A percentile compares a stretch with the other conserved stretches of the same genome.
Evolutionary conservation across 1,140 invertebrate species (phyloP).

Genomic region (Holcopasites calliopsidis): DNA sequence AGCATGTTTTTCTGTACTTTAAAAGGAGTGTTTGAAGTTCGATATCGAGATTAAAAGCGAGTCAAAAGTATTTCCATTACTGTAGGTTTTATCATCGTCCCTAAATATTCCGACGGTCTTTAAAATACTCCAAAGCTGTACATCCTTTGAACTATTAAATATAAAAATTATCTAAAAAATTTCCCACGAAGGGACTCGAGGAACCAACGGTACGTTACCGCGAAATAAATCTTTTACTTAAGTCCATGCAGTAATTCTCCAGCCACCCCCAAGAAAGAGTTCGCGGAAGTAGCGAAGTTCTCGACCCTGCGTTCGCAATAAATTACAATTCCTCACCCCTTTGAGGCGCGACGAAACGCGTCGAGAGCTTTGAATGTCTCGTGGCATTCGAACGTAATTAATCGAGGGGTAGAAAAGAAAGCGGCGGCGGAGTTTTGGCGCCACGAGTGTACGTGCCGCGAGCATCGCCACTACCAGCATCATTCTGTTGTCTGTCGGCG

Average conservation of each 20-base stretch:
- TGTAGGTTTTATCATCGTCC: too few species aligned
- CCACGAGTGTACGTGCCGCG: constrained; percentile 3
- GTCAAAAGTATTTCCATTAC: too few species aligned
- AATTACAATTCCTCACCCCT: not conserved
- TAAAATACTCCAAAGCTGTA: too few species aligned
- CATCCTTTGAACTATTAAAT: too few species aligned
- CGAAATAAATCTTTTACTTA: too few species aligned
- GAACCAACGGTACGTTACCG: too few species aligned
- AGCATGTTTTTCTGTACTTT: not conserved
- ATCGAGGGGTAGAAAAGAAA: not conserved
- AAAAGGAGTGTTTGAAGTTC: not conserved
- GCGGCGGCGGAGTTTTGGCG: constrained; percentile 11
- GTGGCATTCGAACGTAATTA: constrained; percentile 22
- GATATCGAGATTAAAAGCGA: too few species aligned
- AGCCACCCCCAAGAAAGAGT: not conserved
- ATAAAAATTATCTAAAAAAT: too few species aligned
- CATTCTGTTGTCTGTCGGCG: not conserved
- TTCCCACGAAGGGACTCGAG: too few species aligned
- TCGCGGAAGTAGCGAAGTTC: not conserved
- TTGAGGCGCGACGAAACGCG: not conserved
- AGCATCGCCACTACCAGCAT: constrained; percentile 5
- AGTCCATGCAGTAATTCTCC: too few species aligned
- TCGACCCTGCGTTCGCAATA: not conserved
- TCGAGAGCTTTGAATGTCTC: not conserved
- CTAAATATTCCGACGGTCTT: too few species aligned